Percentiles rank a stretch among this genome's conserved stretches.
These are phyloP conservation scores for Pituophis catenifer DNA, from an alignment of 2,113 vertebrate species.

Conservation along the genomic window DNA sequence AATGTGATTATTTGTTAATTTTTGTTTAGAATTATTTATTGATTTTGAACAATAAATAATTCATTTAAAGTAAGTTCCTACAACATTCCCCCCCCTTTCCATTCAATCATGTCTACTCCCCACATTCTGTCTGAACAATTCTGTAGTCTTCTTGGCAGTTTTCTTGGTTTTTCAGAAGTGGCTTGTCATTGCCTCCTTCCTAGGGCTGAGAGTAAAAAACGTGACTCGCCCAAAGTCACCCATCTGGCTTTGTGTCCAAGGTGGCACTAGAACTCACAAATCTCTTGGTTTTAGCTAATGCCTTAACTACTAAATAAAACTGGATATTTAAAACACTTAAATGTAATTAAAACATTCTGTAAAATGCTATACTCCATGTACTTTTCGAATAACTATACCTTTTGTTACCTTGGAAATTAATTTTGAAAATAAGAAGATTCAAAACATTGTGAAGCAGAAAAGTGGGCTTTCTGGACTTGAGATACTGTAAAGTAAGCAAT, in stretches of 20 bases:
- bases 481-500: background rate
- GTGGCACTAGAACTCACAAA: background rate
- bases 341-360: background rate
- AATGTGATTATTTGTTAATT: background rate
- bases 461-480: background rate
- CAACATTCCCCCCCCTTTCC: background rate
- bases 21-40: background rate
- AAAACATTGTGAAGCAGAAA: background rate
- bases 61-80: background rate
- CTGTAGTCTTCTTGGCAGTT: background rate
- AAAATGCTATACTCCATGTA: background rate
- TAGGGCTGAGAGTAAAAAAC: background rate
- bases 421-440: background rate
- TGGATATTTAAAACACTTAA: background rate
- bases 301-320: background rate
- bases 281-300: background rate
- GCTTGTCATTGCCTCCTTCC: background rate
- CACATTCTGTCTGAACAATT: background rate
- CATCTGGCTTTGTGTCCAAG: background rate
- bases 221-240: background rate
- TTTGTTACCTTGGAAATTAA: background rate
- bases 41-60: background rate
- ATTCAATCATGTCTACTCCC: background rate
- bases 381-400: background rate
- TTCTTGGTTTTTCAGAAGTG: background rate